Percentiles rank a stretch among this genome's conserved stretches.
phyloP scores from a whole-genome alignment of 2,888 invertebrate genomes.

The Fissipunctia ypsillon region DNA sequence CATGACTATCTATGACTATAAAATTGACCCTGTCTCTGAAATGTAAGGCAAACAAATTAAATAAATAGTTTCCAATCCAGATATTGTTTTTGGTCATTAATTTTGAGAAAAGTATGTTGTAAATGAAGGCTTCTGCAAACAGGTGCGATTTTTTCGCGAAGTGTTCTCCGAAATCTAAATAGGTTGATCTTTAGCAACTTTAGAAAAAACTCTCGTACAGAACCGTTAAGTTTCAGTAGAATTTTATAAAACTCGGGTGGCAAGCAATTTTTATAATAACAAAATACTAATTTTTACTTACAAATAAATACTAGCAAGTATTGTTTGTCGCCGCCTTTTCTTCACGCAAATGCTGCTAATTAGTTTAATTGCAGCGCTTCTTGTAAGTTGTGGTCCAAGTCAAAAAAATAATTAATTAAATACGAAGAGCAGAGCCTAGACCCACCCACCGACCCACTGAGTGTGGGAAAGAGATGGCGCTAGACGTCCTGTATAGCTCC shows the following conservation, averaged over 20 bases:
- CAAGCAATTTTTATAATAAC: background rate
- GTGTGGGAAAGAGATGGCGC: no score
- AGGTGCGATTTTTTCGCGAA: no score
- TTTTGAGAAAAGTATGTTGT: no score
- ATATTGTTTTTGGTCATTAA: no score
- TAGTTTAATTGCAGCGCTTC: conserved; percentile 69
- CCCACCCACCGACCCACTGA: no score
- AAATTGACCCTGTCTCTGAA: background rate
- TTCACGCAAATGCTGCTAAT: conserved; percentile 71
- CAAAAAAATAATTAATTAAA: background rate
- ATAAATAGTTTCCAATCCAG: no score
- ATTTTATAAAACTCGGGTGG: background rate
- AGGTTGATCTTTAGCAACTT: no score
- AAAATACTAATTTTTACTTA: conserved; percentile 7
- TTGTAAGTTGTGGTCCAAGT: conserved; percentile 55
- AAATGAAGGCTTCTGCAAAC: no score
- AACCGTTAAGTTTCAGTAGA: background rate
- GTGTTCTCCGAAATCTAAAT: no score
- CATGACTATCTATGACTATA: background rate
- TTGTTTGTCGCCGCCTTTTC: conserved; percentile 59
- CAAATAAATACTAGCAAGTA: conserved; percentile 27
- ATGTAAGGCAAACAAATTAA: background rate
- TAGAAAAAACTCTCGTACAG: background rate
- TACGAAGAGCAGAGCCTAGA: no score
- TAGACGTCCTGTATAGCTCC: no score